phyloP scores from a whole-genome alignment of 1,140 invertebrate species.

The Ips nitidus region DNA sequence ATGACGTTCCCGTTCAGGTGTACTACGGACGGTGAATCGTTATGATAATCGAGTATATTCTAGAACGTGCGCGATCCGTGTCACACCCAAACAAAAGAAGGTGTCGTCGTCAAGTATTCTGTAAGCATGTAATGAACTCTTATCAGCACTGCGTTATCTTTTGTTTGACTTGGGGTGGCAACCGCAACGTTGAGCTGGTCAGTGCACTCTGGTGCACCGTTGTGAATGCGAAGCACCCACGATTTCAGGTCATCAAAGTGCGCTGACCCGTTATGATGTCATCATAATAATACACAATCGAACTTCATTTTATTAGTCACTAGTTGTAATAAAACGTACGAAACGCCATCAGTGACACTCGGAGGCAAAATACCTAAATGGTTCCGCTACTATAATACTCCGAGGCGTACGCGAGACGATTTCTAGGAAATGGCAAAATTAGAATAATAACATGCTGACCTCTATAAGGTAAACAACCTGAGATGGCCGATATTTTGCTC shows the following conservation, averaged over 20 bases:
- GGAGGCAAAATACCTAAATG: too few species aligned
- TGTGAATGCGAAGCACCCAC: conserved; percentile 29
- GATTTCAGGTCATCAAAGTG: conserved; percentile 20
- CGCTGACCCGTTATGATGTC: conserved; percentile 26
- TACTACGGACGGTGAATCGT: neutral
- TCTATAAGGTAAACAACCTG: conserved; percentile 1
- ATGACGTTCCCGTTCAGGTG: conserved; percentile 8
- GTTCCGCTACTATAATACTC: too few species aligned
- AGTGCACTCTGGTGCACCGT: conserved; percentile 33
- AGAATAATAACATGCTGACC: neutral
- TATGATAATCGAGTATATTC: conserved; percentile 12
- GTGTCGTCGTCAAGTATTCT: neutral
- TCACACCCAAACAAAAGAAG: conserved; percentile 21
- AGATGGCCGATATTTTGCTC: conserved; percentile 6
- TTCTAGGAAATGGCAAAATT: neutral
- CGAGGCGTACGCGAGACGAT: neutral
- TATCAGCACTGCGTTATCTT: conserved; percentile 19
- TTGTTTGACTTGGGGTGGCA: conserved; percentile 9
- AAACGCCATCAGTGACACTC: too few species aligned
- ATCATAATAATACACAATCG: neutral
- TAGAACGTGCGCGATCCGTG: conserved; percentile 4
- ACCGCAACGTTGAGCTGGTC: conserved; percentile 28
- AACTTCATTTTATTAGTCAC: neutral
- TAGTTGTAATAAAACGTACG: too few species aligned
- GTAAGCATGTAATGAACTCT: neutral